Conservation (phyloP, 2,113 vertebrate genomes). For the Vulpes vulpes region DNA sequence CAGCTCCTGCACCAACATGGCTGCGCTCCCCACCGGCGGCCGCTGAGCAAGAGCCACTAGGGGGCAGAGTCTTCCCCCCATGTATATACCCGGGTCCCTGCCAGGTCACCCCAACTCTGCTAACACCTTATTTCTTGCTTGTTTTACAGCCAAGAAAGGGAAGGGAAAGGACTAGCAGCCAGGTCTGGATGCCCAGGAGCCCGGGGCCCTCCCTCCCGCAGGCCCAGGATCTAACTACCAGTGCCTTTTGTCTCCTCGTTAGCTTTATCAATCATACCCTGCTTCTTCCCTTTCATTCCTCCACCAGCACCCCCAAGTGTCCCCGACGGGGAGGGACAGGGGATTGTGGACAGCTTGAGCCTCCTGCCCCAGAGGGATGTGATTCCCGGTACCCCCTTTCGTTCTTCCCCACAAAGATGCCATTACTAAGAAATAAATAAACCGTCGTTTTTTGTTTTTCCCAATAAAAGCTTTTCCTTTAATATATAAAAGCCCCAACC, state of each 20-base stretch:
- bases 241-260: slow-evolving; percentile 85
- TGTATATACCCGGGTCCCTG: not conserved
- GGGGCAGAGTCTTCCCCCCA: slow-evolving; percentile 30
- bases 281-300: not conserved
- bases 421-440: slow-evolving; percentile 71
- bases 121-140: slow-evolving; percentile 73
- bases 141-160: slow-evolving; percentile 91
- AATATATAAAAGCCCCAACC: slow-evolving; percentile 83
- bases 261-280: slow-evolving; percentile 82
- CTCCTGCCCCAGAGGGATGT: not conserved
- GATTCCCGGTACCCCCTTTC: not conserved
- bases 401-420: slow-evolving; percentile 16
- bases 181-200: slow-evolving; percentile 3
- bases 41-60: not conserved
- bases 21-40: not conserved
- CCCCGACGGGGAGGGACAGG: not conserved
- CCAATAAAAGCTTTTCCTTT: slow-evolving; percentile 81
- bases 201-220: not conserved
- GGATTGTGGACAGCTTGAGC: slow-evolving; percentile 41
- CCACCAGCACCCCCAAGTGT: slow-evolving; percentile 11
- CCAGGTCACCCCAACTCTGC: not conserved
- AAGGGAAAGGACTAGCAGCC: slow-evolving; percentile 90
- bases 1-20: not conserved
- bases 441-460: slow-evolving; percentile 43
- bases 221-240: slow-evolving; percentile 13